Conservation (phyloP, 2,797 vertebrate genomes). For the Clarias fuscus region DNA sequence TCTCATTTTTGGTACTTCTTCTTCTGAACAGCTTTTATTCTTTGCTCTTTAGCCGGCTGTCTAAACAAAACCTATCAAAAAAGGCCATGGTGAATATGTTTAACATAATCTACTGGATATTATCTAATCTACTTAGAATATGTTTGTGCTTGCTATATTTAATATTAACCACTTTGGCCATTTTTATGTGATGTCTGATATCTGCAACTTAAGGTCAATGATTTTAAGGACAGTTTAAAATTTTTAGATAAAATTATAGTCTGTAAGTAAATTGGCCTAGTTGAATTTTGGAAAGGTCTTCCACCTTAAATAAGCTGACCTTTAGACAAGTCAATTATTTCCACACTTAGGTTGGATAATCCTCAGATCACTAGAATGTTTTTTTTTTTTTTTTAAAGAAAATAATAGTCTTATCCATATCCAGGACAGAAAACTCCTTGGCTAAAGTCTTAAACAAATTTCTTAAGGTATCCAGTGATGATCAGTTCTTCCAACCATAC, state of each 20-base stretch:
- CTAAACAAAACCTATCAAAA: not conserved
- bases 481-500: too few relatives aligned
- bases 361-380: not conserved
- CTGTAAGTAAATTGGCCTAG: not conserved
- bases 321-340: not conserved
- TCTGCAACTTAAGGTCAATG: not conserved
- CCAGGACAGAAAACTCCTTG: not conserved
- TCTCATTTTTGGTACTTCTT: conserved; percentile 46
- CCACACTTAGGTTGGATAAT: not conserved
- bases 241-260: not conserved
- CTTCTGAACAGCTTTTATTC: conserved; percentile 35
- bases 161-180: not conserved
- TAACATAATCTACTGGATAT: not conserved
- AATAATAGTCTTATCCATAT: not conserved
- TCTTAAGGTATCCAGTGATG: too few relatives aligned
- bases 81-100: conserved; percentile 12
- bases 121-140: not conserved
- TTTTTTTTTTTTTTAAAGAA: not conserved
- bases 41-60: not conserved
- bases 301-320: not conserved
- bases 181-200: not conserved
- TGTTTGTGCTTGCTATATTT: not conserved
- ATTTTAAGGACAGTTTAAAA: not conserved
- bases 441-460: not conserved
- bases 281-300: not conserved